Percentiles rank a stretch among this genome's conserved stretches.
These are phyloP conservation scores for Melinaea menophilus DNA, from an alignment of 2,888 invertebrate species.

Conservation along the genomic window DNA sequence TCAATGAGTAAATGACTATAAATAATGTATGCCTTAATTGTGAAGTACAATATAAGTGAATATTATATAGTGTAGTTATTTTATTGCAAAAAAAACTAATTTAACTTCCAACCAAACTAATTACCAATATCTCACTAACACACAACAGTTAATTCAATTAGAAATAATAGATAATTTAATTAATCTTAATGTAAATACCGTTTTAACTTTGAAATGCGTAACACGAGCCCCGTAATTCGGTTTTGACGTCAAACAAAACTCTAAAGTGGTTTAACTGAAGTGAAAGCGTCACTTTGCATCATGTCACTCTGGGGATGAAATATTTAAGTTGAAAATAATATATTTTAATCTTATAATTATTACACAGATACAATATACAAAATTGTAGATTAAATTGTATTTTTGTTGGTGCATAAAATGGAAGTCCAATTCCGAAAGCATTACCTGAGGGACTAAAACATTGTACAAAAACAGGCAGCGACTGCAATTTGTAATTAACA, in stretches of 20 bases:
- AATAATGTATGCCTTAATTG: too few relatives aligned
- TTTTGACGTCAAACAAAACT: constrained; percentile 30
- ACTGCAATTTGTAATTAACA: constrained; percentile 48
- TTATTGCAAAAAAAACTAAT: too few relatives aligned
- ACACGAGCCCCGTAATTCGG: constrained; percentile 22
- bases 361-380: too few relatives aligned
- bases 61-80: too few relatives aligned
- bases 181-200: not conserved
- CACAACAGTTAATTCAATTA: not conserved
- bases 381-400: too few relatives aligned
- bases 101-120: not conserved
- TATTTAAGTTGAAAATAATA: constrained; percentile 5
- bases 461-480: constrained; percentile 33
- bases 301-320: constrained; percentile 25
- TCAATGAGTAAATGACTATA: too few relatives aligned
- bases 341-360: too few relatives aligned
- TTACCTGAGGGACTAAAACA: constrained; percentile 14
- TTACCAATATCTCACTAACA: not conserved
- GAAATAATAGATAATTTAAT: constrained; percentile 22
- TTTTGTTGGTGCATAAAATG: too few relatives aligned
- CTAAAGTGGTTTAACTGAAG: constrained; percentile 18
- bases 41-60: too few relatives aligned
- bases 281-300: constrained; percentile 23
- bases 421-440: not conserved
- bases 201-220: constrained; percentile 18